These are phyloP conservation scores for Hydrophis major DNA, from an alignment of 2,797 vertebrate species.

Conservation along the genomic window DNA sequence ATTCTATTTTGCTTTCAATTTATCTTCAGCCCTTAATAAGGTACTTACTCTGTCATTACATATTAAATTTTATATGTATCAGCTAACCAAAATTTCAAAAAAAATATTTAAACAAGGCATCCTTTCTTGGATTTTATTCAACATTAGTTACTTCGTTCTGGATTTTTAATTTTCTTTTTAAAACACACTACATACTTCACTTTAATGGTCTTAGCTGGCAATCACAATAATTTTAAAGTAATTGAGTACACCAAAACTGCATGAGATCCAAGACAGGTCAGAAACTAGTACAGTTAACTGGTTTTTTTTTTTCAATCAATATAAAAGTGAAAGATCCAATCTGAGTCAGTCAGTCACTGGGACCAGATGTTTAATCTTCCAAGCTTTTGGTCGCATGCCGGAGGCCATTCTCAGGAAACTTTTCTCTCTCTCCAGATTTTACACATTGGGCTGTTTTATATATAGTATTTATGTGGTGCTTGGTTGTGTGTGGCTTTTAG, in stretches of 20 bases:
- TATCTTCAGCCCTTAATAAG: slow-evolving; percentile 23
- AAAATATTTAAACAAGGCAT: slow-evolving; percentile 43
- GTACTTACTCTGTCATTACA: slow-evolving; percentile 7
- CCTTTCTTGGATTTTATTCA: slow-evolving; percentile 25
- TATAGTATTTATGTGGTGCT: not conserved
- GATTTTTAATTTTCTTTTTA: slow-evolving; percentile 50
- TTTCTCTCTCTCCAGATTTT: not conserved
- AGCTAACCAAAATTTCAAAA: slow-evolving; percentile 46
- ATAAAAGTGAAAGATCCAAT: not conserved
- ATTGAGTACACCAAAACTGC: slow-evolving; percentile 58
- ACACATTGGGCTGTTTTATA: not conserved
- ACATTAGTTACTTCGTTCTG: slow-evolving; percentile 40
- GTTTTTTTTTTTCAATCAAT: not conserved
- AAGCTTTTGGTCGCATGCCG: not conserved
- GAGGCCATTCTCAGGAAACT: not conserved
- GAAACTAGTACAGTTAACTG: slow-evolving; percentile 50
- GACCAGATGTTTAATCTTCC: not conserved
- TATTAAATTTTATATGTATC: slow-evolving; percentile 37
- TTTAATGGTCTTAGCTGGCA: slow-evolving; percentile 50
- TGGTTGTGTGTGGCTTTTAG: not conserved
- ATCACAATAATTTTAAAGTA: slow-evolving; percentile 50
- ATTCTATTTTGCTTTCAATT: slow-evolving; percentile 21
- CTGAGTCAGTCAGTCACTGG: not conserved
- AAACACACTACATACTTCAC: slow-evolving; percentile 21
- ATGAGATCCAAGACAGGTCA: slow-evolving; percentile 53